A percentile compares a stretch with the other conserved stretches of the same genome.
Conservation (phyloP, 1,140 invertebrate species). For the Cephus cinctus region DNA sequence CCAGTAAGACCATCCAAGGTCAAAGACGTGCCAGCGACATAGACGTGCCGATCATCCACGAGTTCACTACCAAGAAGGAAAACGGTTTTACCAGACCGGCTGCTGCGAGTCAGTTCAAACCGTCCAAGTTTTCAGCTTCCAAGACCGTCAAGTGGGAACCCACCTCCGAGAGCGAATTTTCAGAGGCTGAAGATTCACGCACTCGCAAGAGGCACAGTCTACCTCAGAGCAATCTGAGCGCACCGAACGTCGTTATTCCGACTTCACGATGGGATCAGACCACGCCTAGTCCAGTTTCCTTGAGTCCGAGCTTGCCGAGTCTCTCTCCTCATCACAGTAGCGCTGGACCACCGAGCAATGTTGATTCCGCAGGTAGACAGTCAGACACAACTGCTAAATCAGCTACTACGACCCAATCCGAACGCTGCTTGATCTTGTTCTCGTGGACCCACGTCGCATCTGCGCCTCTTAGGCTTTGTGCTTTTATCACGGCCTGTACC, state of each 20-base stretch:
- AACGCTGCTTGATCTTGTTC: too few species aligned
- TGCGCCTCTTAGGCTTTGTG: too few species aligned
- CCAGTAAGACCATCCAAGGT: conserved; percentile 52
- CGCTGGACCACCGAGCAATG: conserved; percentile 47
- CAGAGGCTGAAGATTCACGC: conserved; percentile 55
- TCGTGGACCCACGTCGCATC: too few species aligned
- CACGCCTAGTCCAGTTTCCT: conserved; percentile 60
- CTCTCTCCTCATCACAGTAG: conserved; percentile 55
- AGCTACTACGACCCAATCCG: too few species aligned
- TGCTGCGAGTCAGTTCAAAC: conserved; percentile 9
- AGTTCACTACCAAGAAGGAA: conserved; percentile 50
- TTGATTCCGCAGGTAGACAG: conserved; percentile 54
- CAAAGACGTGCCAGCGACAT: conserved; percentile 59
- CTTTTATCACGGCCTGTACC: too few species aligned
- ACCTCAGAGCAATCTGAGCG: conserved; percentile 43
- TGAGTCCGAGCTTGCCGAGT: conserved; percentile 62
- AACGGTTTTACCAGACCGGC: conserved; percentile 37
- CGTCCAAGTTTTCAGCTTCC: conserved; percentile 46
- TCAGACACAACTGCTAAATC: too few species aligned
- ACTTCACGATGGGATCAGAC: conserved; percentile 56
- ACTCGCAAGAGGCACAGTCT: conserved; percentile 47
- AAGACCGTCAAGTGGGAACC: conserved; percentile 66
- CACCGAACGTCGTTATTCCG: conserved; percentile 45
- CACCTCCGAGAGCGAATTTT: conserved; percentile 64
- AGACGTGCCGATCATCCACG: conserved; percentile 65